phyloP scores from a whole-genome alignment of 2,797 vertebrate species.

The Pangasius mekongensis region DNA sequence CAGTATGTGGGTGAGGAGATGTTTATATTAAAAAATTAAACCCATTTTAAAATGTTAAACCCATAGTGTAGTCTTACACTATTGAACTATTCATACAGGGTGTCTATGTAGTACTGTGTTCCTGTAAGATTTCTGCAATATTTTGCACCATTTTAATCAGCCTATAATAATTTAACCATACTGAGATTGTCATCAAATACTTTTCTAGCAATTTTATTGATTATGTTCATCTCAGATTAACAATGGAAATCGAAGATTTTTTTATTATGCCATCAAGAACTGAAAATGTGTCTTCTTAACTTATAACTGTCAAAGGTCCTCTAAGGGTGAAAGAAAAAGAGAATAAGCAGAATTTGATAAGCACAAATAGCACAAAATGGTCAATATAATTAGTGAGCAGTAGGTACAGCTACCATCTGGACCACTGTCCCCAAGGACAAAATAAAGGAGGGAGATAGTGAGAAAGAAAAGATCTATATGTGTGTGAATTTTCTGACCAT shows the following conservation, averaged over 20 bases:
- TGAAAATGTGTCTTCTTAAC: neutral
- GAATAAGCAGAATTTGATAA: constrained; percentile 10
- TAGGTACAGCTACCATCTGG: constrained; percentile 34
- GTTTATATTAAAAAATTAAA: neutral
- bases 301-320: neutral
- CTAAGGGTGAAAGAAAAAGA: neutral
- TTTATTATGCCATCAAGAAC: neutral
- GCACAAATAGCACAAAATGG: constrained; percentile 10
- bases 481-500: neutral
- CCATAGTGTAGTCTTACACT: neutral
- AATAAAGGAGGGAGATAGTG: constrained; percentile 15
- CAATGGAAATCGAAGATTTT: neutral
- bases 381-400: constrained; percentile 33
- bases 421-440: constrained; percentile 5
- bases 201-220: neutral
- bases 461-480: neutral
- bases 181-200: neutral
- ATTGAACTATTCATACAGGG: neutral
- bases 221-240: neutral
- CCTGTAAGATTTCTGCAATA: neutral
- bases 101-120: neutral
- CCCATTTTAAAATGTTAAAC: too few relatives aligned
- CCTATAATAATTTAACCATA: neutral
- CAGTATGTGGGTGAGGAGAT: neutral
- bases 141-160: neutral